Evolutionary conservation across 2,888 invertebrate species (phyloP).

Genomic region (Timandra comae): DNA sequence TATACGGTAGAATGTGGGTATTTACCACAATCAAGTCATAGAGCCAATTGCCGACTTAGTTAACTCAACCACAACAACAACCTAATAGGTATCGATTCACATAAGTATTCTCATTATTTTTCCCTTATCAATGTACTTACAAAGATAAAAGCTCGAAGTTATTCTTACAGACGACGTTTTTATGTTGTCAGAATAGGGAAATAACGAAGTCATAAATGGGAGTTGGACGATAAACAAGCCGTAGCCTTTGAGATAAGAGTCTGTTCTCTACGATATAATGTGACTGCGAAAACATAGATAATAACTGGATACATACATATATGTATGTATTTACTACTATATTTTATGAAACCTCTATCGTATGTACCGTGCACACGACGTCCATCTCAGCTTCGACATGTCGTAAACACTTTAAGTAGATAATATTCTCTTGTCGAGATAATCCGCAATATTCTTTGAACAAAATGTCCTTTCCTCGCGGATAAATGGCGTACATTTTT

Average conservation of each 20-base stretch:
- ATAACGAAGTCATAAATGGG: constrained; percentile 71
- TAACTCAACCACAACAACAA: constrained; percentile 55
- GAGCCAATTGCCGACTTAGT: constrained; percentile 31
- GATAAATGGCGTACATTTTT: no score
- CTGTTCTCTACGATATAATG: constrained; percentile 44
- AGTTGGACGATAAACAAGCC: constrained; percentile 69
- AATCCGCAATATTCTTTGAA: neutral
- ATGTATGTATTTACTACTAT: constrained; percentile 29
- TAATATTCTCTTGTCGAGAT: constrained; percentile 1
- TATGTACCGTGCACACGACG: constrained; percentile 8
- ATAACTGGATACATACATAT: constrained; percentile 30
- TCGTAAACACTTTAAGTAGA: constrained; percentile 7
- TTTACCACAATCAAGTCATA: constrained; percentile 5
- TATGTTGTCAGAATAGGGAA: constrained; percentile 70
- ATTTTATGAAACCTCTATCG: constrained; percentile 19
- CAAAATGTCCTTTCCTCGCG: neutral
- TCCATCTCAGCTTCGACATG: constrained; percentile 8
- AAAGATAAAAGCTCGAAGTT: constrained; percentile 59
- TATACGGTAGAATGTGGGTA: constrained; percentile 5
- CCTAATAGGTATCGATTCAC: constrained; percentile 57
- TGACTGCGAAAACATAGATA: constrained; percentile 36
- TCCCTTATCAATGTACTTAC: constrained; percentile 62
- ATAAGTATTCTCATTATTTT: constrained; percentile 65
- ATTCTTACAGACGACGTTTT: constrained; percentile 68
- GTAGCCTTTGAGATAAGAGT: constrained; percentile 58